Evolutionary conservation across 2,888 invertebrate species (phyloP), one percentile per base, ranked within the genome.

Genomic region (Axea sp.): DNA sequence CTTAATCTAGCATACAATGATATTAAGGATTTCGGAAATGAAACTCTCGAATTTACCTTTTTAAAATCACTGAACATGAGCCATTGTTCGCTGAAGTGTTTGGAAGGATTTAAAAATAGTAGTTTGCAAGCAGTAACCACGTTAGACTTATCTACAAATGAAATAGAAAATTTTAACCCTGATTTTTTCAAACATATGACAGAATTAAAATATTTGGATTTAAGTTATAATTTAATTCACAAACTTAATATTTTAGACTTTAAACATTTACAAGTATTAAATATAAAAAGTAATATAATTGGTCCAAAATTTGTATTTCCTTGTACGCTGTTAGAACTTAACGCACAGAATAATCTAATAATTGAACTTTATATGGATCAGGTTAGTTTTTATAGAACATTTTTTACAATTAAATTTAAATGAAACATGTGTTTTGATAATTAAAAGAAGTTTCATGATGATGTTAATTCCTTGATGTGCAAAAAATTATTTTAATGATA

Each of bases 31-130:
- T 86, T 91, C 19, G 89, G 89, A 0, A 35, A 35, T 1, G 77
- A 88, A 7, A 87, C 88, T 1, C 84, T 89, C 0, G 86, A 87
- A n/a, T 83, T 90, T 83, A 78, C 78, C 4, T 77, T 84, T 17
- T 77, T 91, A 9, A 88, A 88, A 75, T 88, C 88, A 4, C 72
- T 91, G 43, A 89, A 91, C 82, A 73, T 91, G 47, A 89, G 90
- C 75, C 87, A 89, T 69, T 91, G 91, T 80, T 85, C 83, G 14
- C 84, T 91, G 7, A 82, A 83, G 4, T 73, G 76, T 30, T 49
- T 83, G 49, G 86, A 83, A 31, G 82, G 80, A n/a, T 84, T 86
- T 9, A 83, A 82, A 11, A 80, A 85, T 1, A 69, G 59, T 6
- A 78, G 81, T 9, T 71, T 89, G 69, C 84, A 76, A 7, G 75